Evolutionary conservation across 2,888 invertebrate genomes (phyloP), one percentile per base, ranked within the genome.

Genomic region (Brachycybe producta): DNA sequence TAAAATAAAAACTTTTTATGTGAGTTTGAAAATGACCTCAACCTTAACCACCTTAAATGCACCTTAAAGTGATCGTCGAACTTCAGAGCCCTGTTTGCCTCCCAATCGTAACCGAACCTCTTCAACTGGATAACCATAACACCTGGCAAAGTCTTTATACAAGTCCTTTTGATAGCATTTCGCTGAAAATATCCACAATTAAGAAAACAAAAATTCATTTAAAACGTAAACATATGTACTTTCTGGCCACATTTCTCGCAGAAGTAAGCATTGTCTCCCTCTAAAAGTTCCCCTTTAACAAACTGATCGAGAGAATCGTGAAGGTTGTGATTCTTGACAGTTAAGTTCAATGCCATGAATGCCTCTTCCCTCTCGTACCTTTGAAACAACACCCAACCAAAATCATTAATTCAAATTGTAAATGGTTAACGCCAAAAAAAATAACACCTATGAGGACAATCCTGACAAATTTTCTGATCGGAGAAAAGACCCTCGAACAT

Each of bases 191-290:
- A 15, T 35, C 11, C 5, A 46, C 19, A 27, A 43, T 30, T 28
- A 43, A 27, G 32, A 30, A 30, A 30, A 30, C 15, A 27, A 17
- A 8, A 41, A 3, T 7, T 21, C 8, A 21, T 2, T 41, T 41
- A 5, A 21, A 23, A n/a, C n/a, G n/a, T n/a, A n/a, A n/a, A n/a
- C n/a, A n/a, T 8, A 45, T 53, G 49, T 53, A 71, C 71, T 67
- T 73, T 72, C 53, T 67, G 65, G 28, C 65, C 65, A 62, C 73
- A 73, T 55, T 70, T 70, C 57, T 72, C 72, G 64, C 73, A 73
- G 55, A 66, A 69, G 59, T 72, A 73, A 5, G 73, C 72, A 62
- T 73, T 73, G 56, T 71, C 72, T n/a, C 72, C 73, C 56, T 73
- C 72, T 52, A 73, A 59, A 19, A 72, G 61, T 57, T 73, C 73